Evolutionary conservation across 2,797 vertebrate genomes (phyloP).

Genomic region (Spinus olivaceus): DNA sequence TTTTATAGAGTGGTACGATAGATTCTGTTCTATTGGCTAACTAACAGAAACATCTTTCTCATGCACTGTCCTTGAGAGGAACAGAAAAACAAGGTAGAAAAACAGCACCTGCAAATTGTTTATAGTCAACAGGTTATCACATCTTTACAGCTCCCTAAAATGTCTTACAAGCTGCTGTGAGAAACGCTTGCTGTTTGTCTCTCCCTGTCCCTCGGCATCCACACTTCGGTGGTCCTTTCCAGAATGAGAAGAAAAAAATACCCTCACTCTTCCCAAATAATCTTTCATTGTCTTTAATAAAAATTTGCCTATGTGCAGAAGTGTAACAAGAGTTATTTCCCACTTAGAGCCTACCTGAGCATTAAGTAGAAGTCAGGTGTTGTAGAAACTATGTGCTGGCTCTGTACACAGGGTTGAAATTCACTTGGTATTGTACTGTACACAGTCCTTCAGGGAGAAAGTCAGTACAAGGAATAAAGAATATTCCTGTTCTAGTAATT

Average conservation of each 20-base stretch:
- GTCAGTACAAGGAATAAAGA: not conserved
- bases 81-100: no score
- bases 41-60: no score
- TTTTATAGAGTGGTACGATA: no score
- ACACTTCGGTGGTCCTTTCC: not conserved
- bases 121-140: no score
- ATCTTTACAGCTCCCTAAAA: no score
- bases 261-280: not conserved
- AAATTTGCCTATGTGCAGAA: not conserved
- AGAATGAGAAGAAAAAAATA: not conserved
- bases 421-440: not conserved
- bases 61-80: no score
- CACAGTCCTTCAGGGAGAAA: not conserved
- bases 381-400: not conserved
- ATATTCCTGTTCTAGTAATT: not conserved
- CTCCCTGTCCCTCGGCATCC: no score
- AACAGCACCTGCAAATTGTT: no score
- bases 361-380: not conserved
- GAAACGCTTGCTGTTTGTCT: no score
- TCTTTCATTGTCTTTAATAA: not conserved
- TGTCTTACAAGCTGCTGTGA: no score
- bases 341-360: not conserved
- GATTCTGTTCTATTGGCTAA: no score
- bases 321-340: not conserved
- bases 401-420: not conserved